Conservation (phyloP, 1,140 invertebrate species). For the Idris sp. region DNA sequence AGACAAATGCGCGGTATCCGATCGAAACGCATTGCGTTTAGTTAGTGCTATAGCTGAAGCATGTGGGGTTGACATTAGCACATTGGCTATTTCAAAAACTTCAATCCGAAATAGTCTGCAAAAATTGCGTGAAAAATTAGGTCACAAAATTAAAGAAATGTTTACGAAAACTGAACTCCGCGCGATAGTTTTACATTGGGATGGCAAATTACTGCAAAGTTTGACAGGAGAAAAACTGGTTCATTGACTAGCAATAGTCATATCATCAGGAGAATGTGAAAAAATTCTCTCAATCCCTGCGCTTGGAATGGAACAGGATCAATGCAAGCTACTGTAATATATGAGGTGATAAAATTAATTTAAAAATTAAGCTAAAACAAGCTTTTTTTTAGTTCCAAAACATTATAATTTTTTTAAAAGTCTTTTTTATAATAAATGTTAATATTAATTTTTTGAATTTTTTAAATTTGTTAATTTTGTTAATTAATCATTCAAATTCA, state of each 20-base stretch:
- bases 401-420: too few relatives aligned
- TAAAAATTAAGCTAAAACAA: too few relatives aligned
- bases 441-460: too few relatives aligned
- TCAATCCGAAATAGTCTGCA: conserved; percentile 21
- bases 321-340: conserved; percentile 22
- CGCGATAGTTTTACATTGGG: conserved; percentile 17
- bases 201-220: conserved; percentile 16
- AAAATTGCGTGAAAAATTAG: conserved; percentile 19
- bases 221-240: conserved; percentile 6
- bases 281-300: conserved; percentile 29
- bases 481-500: too few relatives aligned
- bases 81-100: conserved; percentile 14
- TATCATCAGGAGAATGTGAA: conserved; percentile 20
- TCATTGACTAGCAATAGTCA: conserved; percentile 19
- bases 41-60: conserved; percentile 28
- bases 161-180: conserved; percentile 4
- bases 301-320: conserved; percentile 24
- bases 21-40: conserved; percentile 42
- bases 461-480: too few relatives aligned
- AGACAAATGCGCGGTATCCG: conserved; percentile 24
- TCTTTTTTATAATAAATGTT: too few relatives aligned
- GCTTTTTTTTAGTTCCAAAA: too few relatives aligned
- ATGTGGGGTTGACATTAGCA: conserved; percentile 7
- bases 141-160: conserved; percentile 14
- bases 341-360: conserved; percentile 22